Evolutionary conservation across 2,797 vertebrate species (phyloP), one percentile per base, ranked within the genome.

Genomic region (Craterocephalus amniculus): DNA sequence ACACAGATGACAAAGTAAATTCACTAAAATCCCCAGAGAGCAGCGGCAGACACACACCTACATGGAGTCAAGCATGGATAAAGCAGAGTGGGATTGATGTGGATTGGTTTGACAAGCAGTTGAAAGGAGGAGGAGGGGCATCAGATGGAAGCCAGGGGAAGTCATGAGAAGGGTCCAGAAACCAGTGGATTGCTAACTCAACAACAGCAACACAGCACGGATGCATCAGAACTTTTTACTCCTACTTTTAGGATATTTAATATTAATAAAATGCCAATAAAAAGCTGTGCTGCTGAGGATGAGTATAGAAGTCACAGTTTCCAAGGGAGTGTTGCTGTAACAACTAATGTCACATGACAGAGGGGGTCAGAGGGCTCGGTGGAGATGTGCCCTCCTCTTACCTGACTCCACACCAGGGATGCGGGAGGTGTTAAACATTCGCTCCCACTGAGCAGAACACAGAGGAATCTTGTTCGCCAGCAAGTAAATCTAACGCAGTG

Each of bases 381-480:
- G 38, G 70, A 76, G 58, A 56, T 66, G 69, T 72, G 73, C 81
- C 91, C 73, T 73, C 79, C 78, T 91, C 97, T 96, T 95, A 99
- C 98, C 98, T 93, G 97, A 95, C 83, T 99, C 96, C 83, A 94
- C 88, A 83, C 97, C 96, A 0, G 98, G 98, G 80, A 97, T 72
- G 58, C 98, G 95, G 65, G 95, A 95, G 16, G 97, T 97, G 83
- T 99, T 99, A 94, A 98, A 99, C 96, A 98, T 96, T 66, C 96
- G 93, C 88, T 99, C 98, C 96, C 97, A 99, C 91, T 99, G 98
- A 85, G 97, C 95, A 13, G 98, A 99, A 91, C 98, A 99, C 87
- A 99, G 95, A 0, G 98, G 98, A 85, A 99, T 93, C 60, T 95
- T 96, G 88, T 96, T 97, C 71, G 95, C 96, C 96, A 97, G 32